Conservation (phyloP, 2,797 vertebrate species). For the Brachyrhaphis roseni region DNA sequence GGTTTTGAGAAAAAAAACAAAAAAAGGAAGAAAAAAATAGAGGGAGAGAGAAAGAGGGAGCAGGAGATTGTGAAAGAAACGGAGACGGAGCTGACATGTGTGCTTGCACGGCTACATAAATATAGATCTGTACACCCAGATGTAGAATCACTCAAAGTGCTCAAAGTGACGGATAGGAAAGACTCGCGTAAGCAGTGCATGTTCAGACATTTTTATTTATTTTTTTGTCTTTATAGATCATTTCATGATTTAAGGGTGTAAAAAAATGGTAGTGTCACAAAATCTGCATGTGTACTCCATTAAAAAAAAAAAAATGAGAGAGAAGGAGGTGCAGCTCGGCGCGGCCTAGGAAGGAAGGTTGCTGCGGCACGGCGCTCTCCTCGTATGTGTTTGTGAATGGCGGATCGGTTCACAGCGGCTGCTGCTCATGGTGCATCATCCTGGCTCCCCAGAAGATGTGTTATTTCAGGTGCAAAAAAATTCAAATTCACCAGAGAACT, state of each 20-base stretch:
- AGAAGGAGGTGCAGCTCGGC: conserved; percentile 8
- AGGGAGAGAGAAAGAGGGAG: background rate
- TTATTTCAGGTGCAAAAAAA: conserved; percentile 69
- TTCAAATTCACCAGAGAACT: conserved; percentile 65
- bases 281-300: conserved; percentile 20
- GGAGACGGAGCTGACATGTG: conserved; percentile 42
- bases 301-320: background rate
- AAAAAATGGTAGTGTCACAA: background rate
- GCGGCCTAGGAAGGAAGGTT: conserved; percentile 12
- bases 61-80: background rate
- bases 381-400: conserved; percentile 52
- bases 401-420: conserved; percentile 49
- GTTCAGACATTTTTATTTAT: conserved; percentile 14
- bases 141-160: background rate
- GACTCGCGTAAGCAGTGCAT: background rate
- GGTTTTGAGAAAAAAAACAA: conserved; percentile 45
- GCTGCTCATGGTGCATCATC: conserved; percentile 50
- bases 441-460: conserved; percentile 53
- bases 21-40: conserved; percentile 30
- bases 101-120: conserved; percentile 29
- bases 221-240: conserved; percentile 14
- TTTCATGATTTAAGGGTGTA: background rate
- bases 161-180: conserved; percentile 15
- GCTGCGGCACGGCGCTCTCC: conserved; percentile 11
- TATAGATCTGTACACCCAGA: conserved; percentile 22